These are phyloP conservation scores for Brachyalestes nurse DNA, from an alignment of 2,797 vertebrate genomes.

Conservation along the genomic window DNA sequence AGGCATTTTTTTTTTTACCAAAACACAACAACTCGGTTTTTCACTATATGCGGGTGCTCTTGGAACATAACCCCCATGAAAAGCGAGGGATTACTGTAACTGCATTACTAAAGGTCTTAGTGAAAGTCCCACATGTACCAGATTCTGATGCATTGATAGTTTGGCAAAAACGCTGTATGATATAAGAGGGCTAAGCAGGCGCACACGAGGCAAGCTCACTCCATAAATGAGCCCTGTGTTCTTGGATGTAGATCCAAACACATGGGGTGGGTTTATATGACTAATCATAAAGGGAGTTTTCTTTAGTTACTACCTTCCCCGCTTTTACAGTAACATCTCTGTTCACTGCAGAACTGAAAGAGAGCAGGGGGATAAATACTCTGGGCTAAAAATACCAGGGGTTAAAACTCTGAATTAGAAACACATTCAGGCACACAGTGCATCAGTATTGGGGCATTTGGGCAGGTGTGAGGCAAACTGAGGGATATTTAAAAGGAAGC, in stretches of 20 bases:
- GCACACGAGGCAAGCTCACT: background rate
- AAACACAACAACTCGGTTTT: too few relatives aligned
- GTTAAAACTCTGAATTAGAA: constrained; percentile 53
- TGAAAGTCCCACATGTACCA: background rate
- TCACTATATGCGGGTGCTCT: too few relatives aligned
- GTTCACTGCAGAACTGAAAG: constrained; percentile 17
- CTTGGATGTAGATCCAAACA: background rate
- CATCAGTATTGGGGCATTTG: constrained; percentile 53
- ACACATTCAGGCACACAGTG: constrained; percentile 50
- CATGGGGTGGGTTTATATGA: background rate
- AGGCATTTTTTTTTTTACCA: too few relatives aligned
- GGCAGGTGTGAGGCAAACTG: constrained; percentile 38
- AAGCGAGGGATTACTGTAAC: too few relatives aligned
- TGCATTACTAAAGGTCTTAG: background rate
- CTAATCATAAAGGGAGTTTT: background rate
- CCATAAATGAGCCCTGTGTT: constrained; percentile 17
- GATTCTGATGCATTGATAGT: background rate
- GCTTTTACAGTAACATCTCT: constrained; percentile 12
- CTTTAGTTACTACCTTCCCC: background rate
- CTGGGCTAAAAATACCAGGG: constrained; percentile 2
- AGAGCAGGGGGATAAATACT: background rate
- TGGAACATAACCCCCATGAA: too few relatives aligned
- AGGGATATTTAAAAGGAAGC: constrained; percentile 46
- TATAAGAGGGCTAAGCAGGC: background rate
- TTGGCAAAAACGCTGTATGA: constrained; percentile 3